Conservation (phyloP, 2,888 invertebrate genomes). For the Athetis lepigone region DNA sequence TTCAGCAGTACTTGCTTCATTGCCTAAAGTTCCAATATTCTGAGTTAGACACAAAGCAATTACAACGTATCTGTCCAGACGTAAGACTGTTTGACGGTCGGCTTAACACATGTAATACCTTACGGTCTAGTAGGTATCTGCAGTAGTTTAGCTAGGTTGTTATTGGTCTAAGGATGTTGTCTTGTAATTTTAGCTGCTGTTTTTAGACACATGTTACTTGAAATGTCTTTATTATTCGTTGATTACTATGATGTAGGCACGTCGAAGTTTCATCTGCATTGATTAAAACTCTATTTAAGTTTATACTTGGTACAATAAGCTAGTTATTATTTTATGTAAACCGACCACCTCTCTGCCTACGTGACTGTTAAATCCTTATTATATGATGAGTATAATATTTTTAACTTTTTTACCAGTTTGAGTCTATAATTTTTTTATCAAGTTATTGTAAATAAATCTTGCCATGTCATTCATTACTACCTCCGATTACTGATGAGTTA, state of each 20-base stretch:
- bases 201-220: not conserved
- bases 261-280: no score
- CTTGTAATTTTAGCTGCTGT: not conserved
- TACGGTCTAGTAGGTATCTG: not conserved
- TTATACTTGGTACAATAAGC: no score
- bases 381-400: no score
- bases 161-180: not conserved
- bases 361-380: no score
- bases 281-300: no score
- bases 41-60: conserved; percentile 39
- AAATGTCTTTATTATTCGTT: no score
- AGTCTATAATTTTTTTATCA: no score
- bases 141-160: conserved; percentile 5
- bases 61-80: conserved; percentile 22
- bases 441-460: not conserved
- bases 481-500: no score
- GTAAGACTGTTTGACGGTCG: conserved; percentile 23
- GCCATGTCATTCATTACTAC: not conserved
- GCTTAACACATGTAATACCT: conserved; percentile 19
- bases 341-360: no score
- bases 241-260: no score
- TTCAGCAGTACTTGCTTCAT: conserved; percentile 19
- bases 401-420: no score
- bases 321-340: no score
- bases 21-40: conserved; percentile 22